Evolutionary conservation across 2,888 invertebrate species (phyloP), one percentile per base, ranked within the genome.

Genomic region (Zelleria hepariella): DNA sequence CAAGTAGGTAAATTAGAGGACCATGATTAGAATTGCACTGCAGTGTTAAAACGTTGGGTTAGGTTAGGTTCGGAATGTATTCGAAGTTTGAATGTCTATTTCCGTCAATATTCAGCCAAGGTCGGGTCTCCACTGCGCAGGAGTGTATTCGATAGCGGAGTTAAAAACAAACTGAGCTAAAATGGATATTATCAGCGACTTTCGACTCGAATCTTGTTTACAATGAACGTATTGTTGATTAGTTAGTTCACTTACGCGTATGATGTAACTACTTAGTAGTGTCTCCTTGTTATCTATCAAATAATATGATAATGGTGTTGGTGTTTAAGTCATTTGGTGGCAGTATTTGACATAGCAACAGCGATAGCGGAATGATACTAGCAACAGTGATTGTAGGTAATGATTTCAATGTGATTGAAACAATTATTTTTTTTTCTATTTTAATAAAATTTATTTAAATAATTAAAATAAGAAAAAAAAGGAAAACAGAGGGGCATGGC

Each of bases 141-240:
- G 84, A 80, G 86, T 74, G 20, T 20, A 64, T 59, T 64, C 66
- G 58, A 60, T 59, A 53, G 61, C 71, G 70, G 68, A 68, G 63
- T 63, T 65, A 62, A 65, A 59, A 62, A 62, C 65, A 61, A 47
- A 82, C 81, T 82, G 79, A 23, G 2, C 21, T 18, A 21, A 51
- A 51, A 52, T 51, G 51, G 23, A 23, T 5, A 49, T n/a, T 51
- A 15, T 18, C 10, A 21, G 49, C 23, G 8, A 51, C 10, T 18
- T 20, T 7, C 51, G 8, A 23, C 8, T 51, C 51, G 23, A 51
- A 21, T 27, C 56, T 60, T 64, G 64, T 64, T 64, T 61, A 58
- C 58, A 60, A 61, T 58, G 59, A 61, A 60, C 27, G 57, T 59
- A 64, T 66, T 65, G 61, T 62, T 64, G 60, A 65, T 67, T 42